Evolutionary conservation across 2,888 invertebrate species (phyloP), one percentile per base, ranked within the genome.

Genomic region (Lycia hirtaria): DNA sequence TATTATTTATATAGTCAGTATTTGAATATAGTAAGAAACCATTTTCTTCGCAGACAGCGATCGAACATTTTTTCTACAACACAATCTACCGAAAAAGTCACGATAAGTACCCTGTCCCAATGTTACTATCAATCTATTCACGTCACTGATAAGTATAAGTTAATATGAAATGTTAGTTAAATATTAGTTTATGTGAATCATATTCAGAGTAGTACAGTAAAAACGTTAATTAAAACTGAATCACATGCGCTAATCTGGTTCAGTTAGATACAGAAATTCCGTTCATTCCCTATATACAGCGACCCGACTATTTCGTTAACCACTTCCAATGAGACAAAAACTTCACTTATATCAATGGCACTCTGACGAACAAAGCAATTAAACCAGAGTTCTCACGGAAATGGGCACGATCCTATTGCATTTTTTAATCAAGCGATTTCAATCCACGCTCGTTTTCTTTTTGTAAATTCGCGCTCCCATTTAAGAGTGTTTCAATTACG

Each of bases 261-360:
- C 78, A 74, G 68, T 66, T 69, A 73, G 69, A 82, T 75, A 73
- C 71, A 75, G 73, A 78, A 81, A 81, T 77, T 79, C 67, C 72
- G 80, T 76, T 76, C 71, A 71, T 76, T 76, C 72, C 78, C 79
- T 81, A 80, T 81, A 75, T 80, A 83, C 74, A 71, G 74, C 74
- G 77, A 83, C 83, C 81, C 69, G 69, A 76, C 75, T 88, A 87
- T 88, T 90, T 89, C 85, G 81, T 85, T 87, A 87, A 84, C 87
- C 87, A 80, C 81, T 78, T 86, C 83, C 81, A 76, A 69, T 67
- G 72, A 73, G 76, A 81, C 76, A 81, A 83, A 82, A 75, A 78
- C 74, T 67, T 65, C 68, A 62, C 72, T 75, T 77, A 73, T 77
- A 75, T 75, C 72, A 73, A 63, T 65, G 61, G 65, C 68, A 66